A percentile compares a stretch with the other conserved stretches of the same genome.
phyloP scores from a whole-genome alignment of 2,113 vertebrate species.

The Callionymus lyra region DNA sequence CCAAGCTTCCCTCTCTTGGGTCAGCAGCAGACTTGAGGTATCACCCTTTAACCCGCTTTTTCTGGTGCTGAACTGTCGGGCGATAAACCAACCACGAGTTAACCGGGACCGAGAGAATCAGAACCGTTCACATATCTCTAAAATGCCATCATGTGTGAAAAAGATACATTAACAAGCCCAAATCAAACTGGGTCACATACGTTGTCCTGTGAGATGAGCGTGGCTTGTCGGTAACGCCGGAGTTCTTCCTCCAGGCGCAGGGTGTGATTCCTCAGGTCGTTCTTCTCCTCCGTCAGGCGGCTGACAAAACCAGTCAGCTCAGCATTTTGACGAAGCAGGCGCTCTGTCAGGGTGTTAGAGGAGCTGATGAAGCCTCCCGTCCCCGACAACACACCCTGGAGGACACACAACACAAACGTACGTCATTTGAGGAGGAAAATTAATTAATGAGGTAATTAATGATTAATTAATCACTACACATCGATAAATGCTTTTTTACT shows the following conservation, averaged over 20 bases:
- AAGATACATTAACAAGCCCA: too few relatives aligned
- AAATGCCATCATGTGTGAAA: too few relatives aligned
- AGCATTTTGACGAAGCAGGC: conserved; percentile 85
- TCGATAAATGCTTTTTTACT: too few relatives aligned
- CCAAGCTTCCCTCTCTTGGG: conserved; percentile 81
- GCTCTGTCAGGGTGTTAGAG: conserved; percentile 75
- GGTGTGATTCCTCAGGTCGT: conserved; percentile 79
- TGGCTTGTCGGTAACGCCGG: conserved; percentile 61
- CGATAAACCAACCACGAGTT: neutral
- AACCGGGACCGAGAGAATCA: too few relatives aligned
- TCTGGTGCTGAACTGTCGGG: conserved; percentile 61
- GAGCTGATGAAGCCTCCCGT: conserved; percentile 62
- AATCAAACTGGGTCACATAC: too few relatives aligned
- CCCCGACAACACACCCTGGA: conserved; percentile 49
- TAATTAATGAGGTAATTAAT: too few relatives aligned
- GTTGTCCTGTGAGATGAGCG: conserved; percentile 38
- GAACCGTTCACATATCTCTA: too few relatives aligned
- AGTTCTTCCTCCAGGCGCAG: conserved; percentile 83
- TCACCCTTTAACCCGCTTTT: conserved; percentile 34
- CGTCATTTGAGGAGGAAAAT: too few relatives aligned
- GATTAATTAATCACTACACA: too few relatives aligned
- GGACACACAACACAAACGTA: conserved; percentile 3
- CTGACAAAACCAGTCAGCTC: conserved; percentile 88
- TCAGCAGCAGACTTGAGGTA: conserved; percentile 58
- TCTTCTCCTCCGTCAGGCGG: conserved; percentile 90